Evolutionary conservation across 1,140 invertebrate genomes (phyloP), one percentile per base, ranked within the genome.

Genomic region (Zaprionus kolodkinae): DNA sequence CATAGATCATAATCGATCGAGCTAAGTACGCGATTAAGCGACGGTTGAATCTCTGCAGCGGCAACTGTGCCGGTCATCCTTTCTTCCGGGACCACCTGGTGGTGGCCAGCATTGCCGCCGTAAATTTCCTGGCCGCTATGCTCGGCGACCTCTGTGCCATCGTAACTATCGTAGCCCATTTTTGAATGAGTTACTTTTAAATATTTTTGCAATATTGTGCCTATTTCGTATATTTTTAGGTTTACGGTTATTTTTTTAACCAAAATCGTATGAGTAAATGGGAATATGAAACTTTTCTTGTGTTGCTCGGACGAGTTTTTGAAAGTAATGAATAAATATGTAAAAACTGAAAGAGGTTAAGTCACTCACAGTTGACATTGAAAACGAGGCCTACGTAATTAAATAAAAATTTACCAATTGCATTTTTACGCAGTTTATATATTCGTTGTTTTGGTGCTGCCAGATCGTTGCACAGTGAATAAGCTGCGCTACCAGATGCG

Each of bases 1-100:
- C 96, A 91, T 78, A 95, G 93, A 77, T 92, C 89, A 9, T 81
- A 89, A 17, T 89, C 81, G 7, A 90, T 78, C 1, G 79, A 62
- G 17, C 40, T 78, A 3, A 88, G n/a, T 12, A 81, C 54, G 0
- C 71, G 55, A 50, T 87, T 88, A 2, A 80, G 52, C 10, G 84
- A 81, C 25, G 80, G 71, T 35, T 70, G 60, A 15, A 79, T 7
- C 7, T 76, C 66, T 6, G 36, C 36, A 3, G 66, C 57, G 25
- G 50, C 57, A 1, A 48, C 50, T 12, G 65, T 59, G 11, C 54
- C 72, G 30, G 54, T 43, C 11, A 74, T 40, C 17, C 63, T 52
- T 9, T 74, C 66, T 10, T 61, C 50, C 11, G 45, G 55, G 7
- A 50, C 64, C 15, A 43, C 38, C 13, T 30, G 25, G 1, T 50